A percentile compares a stretch with the other conserved stretches of the same genome.
phyloP scores from a whole-genome alignment of 2,113 vertebrate species.

The Platysternon megacephalum region DNA sequence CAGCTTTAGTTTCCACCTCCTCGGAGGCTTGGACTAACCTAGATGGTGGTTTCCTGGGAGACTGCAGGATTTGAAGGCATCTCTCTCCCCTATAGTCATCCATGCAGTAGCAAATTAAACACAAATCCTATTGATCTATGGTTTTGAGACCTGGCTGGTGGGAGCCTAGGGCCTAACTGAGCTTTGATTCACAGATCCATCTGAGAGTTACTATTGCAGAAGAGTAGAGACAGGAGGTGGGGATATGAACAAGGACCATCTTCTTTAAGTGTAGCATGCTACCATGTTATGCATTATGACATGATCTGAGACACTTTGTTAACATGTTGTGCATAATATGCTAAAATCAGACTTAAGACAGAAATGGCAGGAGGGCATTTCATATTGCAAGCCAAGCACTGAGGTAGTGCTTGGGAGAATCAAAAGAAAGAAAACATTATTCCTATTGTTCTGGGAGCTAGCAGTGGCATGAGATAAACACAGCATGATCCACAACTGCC shows the following conservation, averaged over 20 bases:
- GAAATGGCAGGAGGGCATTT: too few relatives aligned
- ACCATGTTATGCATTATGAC: neutral
- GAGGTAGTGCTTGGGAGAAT: neutral
- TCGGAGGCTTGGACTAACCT: neutral
- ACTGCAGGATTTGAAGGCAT: neutral
- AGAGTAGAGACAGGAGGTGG: neutral
- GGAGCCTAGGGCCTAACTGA: neutral
- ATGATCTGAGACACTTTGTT: neutral
- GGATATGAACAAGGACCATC: neutral
- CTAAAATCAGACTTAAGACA: neutral
- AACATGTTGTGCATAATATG: neutral
- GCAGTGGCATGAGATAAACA: neutral
- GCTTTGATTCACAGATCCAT: neutral
- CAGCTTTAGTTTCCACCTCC: neutral
- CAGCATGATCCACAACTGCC: neutral
- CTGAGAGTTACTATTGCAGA: neutral
- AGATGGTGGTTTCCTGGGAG: neutral
- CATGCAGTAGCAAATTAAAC: neutral
- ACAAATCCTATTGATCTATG: neutral
- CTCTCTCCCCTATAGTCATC: neutral
- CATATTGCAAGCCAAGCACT: neutral
- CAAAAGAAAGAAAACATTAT: neutral
- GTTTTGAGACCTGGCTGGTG: neutral
- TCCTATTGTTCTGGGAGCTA: neutral
- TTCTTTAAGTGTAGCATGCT: neutral